Conservation (phyloP, 2,888 invertebrate species). For the Scrobipalpa costella region DNA sequence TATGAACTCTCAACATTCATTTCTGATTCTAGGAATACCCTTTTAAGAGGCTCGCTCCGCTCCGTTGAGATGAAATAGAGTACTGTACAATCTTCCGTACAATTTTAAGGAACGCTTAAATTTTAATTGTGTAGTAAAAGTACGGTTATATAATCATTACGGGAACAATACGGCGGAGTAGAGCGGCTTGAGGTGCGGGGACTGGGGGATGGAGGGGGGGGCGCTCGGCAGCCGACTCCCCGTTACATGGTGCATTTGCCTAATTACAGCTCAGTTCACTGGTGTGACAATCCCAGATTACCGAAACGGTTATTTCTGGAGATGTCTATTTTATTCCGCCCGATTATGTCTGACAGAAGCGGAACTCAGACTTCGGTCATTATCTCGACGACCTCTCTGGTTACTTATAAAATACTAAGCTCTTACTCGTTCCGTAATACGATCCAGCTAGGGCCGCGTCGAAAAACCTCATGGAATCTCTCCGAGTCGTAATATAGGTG, state of each 20-base stretch:
- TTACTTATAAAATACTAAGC: constrained; percentile 51
- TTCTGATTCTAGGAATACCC: constrained; percentile 54
- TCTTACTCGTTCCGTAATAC: constrained; percentile 45
- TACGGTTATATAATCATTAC: constrained; percentile 77
- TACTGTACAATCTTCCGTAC: constrained; percentile 63
- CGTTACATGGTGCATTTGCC: constrained; percentile 77
- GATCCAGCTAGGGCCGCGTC: constrained; percentile 45
- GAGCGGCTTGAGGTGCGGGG: constrained; percentile 40
- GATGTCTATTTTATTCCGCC: constrained; percentile 52
- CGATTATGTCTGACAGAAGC: constrained; percentile 51
- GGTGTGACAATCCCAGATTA: constrained; percentile 73
- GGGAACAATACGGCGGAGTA: constrained; percentile 63
- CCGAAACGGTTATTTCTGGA: constrained; percentile 64
- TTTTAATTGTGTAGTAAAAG: constrained; percentile 79
- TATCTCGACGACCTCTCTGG: constrained; percentile 46
- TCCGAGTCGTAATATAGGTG: constrained; percentile 49
- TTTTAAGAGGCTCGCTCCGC: constrained; percentile 58
- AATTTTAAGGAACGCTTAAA: constrained; percentile 76
- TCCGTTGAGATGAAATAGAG: constrained; percentile 66
- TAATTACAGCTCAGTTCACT: constrained; percentile 74
- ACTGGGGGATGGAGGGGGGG: constrained; percentile 34
- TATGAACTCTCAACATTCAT: constrained; percentile 44
- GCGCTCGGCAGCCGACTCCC: constrained; percentile 42
- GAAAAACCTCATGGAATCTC: constrained; percentile 45
- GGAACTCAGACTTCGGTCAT: constrained; percentile 38